phyloP scores from a whole-genome alignment of 1,140 invertebrate genomes.

The Hestina assimilis region DNA sequence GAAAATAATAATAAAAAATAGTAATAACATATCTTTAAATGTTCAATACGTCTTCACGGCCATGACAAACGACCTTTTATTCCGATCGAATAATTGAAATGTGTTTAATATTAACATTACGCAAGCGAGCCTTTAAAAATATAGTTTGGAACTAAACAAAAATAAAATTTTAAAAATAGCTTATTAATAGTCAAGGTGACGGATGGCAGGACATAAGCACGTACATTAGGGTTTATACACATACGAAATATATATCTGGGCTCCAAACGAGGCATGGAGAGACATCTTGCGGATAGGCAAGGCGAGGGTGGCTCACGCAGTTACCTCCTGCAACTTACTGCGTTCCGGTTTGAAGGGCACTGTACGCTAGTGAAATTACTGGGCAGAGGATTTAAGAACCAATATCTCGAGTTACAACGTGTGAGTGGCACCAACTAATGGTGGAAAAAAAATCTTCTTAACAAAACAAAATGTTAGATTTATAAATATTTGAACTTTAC shows the following conservation, averaged over 20 bases:
- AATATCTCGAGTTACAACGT: no score
- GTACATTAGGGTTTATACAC: background rate
- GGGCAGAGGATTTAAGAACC: no score
- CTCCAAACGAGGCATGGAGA: no score
- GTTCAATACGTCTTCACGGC: background rate
- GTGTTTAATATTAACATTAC: constrained; percentile 4
- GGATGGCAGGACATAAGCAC: background rate
- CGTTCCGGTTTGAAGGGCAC: no score
- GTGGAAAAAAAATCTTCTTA: no score
- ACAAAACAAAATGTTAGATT: no score
- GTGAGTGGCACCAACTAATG: no score
- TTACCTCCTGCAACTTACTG: no score
- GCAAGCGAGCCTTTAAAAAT: background rate
- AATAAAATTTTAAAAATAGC: background rate
- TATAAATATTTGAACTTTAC: no score
- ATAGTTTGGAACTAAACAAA: background rate
- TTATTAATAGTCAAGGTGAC: background rate
- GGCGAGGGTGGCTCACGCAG: no score
- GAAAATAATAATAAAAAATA: background rate
- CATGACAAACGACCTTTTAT: background rate
- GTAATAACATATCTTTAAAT: background rate
- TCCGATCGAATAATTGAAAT: constrained; percentile 7
- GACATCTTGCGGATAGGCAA: no score
- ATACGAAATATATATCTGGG: background rate
- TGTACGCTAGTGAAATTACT: no score